A percentile compares a stretch with the other conserved stretches of the same genome.
phyloP scores from a whole-genome alignment of 2,113 vertebrate genomes.

The Chaetodon trifascialis region DNA sequence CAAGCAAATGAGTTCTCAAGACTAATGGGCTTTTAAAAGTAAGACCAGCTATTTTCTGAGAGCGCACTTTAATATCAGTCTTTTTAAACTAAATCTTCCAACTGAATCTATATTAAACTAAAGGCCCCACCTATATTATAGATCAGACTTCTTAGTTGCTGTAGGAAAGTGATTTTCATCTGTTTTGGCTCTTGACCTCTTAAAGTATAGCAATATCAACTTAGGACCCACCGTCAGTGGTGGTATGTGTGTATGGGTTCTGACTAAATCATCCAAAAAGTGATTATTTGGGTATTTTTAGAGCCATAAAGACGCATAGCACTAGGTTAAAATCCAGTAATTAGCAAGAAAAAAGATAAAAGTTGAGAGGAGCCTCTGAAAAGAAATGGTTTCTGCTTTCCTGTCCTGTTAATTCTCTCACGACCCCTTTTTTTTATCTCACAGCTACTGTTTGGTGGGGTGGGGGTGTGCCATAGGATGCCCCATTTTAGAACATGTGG shows the following conservation, averaged over 20 bases:
- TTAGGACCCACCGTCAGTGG: background rate
- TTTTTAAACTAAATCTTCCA: background rate
- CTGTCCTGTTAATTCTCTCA: background rate
- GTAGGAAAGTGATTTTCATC: background rate
- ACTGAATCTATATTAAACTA: background rate
- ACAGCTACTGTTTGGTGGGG: no score
- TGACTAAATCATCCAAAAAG: background rate
- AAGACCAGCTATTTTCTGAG: background rate
- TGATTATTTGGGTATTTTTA: background rate
- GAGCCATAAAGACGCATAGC: background rate
- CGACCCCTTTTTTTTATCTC: background rate
- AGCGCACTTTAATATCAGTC: background rate
- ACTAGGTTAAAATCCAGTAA: background rate
- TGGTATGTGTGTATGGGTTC: no score
- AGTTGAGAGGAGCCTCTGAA: no score
- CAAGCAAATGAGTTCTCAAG: background rate
- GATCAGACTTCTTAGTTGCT: background rate
- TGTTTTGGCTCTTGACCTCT: background rate
- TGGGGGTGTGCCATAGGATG: no score
- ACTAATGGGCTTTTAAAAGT: background rate
- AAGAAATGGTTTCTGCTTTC: background rate
- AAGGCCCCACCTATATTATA: background rate
- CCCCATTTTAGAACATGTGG: no score
- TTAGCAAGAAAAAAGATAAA: background rate
- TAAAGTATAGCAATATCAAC: background rate